Conservation (phyloP, 2,888 invertebrate genomes). For the Eristalinus sepulchralis region DNA sequence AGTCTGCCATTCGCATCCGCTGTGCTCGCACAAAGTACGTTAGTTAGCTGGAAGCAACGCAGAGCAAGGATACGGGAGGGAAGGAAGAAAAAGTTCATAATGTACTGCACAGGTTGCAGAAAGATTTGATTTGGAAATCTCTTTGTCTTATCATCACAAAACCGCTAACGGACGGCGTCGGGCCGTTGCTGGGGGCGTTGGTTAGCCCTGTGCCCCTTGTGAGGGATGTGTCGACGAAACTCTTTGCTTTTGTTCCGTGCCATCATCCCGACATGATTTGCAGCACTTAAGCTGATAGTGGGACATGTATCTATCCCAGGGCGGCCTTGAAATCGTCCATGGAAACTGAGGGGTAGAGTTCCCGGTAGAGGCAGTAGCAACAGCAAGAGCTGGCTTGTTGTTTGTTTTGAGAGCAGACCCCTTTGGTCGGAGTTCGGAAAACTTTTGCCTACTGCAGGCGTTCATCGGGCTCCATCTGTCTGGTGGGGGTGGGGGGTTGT, state of each 20-base stretch:
- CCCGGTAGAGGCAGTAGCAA: neutral
- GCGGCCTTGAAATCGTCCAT: neutral
- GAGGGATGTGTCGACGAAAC: neutral
- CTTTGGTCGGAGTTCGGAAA: neutral
- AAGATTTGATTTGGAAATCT: constrained; percentile 5
- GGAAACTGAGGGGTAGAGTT: neutral
- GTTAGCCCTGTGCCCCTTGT: no score
- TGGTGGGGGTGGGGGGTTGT: neutral
- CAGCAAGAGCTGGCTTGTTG: neutral
- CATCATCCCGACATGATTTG: neutral
- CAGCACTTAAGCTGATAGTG: neutral
- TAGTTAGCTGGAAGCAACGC: constrained; percentile 6
- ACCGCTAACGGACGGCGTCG: neutral
- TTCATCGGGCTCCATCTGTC: neutral
- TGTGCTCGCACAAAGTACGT: constrained; percentile 40
- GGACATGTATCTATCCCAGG: neutral
- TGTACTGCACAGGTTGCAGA: constrained; percentile 37
- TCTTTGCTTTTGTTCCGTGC: neutral
- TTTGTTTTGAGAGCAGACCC: neutral
- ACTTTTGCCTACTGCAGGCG: neutral
- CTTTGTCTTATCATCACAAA: neutral
- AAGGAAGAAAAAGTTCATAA: constrained; percentile 18
- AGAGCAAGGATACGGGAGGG: neutral
- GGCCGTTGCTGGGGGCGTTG: neutral
- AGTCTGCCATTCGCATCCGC: constrained; percentile 55